Percentiles rank a stretch among this genome's conserved stretches.
These are phyloP conservation scores for Papilio protenor DNA, from an alignment of 2,888 invertebrate species.

Conservation along the genomic window DNA sequence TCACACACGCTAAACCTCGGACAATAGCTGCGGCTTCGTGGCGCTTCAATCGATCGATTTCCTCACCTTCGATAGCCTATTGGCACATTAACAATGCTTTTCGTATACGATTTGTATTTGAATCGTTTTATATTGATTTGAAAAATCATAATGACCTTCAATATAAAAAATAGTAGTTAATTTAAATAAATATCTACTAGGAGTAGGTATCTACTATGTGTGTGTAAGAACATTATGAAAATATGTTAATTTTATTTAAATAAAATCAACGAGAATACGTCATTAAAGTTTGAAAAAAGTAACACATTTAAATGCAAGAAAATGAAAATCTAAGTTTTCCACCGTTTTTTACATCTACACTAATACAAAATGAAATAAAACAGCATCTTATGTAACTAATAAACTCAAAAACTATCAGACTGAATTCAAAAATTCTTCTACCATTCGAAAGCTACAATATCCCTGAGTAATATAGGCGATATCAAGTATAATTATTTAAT, in stretches of 20 bases:
- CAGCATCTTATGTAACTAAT: no score
- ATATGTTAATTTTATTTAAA: not conserved
- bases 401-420: no score
- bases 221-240: not conserved
- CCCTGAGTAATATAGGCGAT: no score
- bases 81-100: slow-evolving; percentile 9
- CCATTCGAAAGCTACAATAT: no score
- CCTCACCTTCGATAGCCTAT: slow-evolving; percentile 37
- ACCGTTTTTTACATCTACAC: not conserved
- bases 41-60: slow-evolving; percentile 35
- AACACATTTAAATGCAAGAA: not conserved
- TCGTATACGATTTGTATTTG: not conserved
- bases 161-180: not conserved
- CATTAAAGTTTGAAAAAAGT: not conserved
- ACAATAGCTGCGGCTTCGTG: slow-evolving; percentile 16
- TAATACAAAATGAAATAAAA: not conserved
- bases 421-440: no score
- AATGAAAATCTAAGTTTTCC: not conserved
- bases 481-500: no score
- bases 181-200: not conserved
- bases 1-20: slow-evolving; percentile 11
- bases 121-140: not conserved
- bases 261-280: not conserved
- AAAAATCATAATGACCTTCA: not conserved
- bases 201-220: no score